Percentiles rank a stretch among this genome's conserved stretches.
These are phyloP conservation scores for Cremastobaeus sp. DNA, from an alignment of 2,888 invertebrate genomes.

Conservation along the genomic window DNA sequence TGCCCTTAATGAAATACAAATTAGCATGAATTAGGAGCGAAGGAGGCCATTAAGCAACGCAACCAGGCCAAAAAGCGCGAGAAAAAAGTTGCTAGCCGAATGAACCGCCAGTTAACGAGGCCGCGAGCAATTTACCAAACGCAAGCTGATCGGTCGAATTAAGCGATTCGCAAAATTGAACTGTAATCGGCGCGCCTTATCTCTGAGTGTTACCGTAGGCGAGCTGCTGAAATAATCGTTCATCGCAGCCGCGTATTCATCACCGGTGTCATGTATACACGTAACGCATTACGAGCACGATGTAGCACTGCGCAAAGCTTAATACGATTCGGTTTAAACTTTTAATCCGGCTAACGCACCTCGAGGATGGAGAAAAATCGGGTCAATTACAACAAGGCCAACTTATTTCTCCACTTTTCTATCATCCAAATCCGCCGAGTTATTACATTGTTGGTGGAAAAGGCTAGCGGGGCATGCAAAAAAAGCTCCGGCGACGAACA, in stretches of 20 bases:
- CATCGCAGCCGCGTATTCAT: constrained; percentile 17
- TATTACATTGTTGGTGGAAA: constrained; percentile 15
- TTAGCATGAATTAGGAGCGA: constrained; percentile 35
- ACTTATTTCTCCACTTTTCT: constrained; percentile 22
- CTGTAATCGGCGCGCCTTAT: constrained; percentile 9
- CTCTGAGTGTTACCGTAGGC: no score
- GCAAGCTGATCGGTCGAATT: constrained; percentile 7
- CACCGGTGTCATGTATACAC: constrained; percentile 26
- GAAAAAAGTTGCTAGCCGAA: no score
- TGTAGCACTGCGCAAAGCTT: neutral
- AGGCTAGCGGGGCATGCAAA: neutral
- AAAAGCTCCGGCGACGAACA: neutral
- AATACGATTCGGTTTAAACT: constrained; percentile 34
- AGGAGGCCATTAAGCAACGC: constrained; percentile 32
- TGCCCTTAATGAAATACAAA: constrained; percentile 44
- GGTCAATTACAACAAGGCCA: constrained; percentile 9
- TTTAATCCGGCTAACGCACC: constrained; percentile 15
- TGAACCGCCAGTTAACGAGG: constrained; percentile 10
- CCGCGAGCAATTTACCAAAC: neutral
- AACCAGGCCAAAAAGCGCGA: neutral
- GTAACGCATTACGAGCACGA: constrained; percentile 20
- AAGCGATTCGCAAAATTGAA: constrained; percentile 1
- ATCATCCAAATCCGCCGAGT: constrained; percentile 34
- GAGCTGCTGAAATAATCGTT: constrained; percentile 23
- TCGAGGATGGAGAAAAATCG: constrained; percentile 20